Base-by-base conservation (phyloP, 2,797 vertebrate genomes). In the Tolypeutes matacus region DNA sequence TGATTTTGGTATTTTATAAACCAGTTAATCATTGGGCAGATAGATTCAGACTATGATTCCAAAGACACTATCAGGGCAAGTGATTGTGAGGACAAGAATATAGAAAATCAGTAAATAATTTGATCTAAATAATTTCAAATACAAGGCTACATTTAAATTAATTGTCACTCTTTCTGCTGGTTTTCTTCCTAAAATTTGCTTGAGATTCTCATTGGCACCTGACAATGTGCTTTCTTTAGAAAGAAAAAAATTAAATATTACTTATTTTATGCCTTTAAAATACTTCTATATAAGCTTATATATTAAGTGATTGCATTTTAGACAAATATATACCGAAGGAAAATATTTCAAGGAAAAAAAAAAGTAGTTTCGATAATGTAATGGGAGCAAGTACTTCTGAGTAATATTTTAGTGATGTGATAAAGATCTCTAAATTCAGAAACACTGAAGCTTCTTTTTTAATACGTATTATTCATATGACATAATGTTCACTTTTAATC, bases 401-500 rank as follows among this genome's bases (percentile, higher is more conserved):
- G 20, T 92, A 88, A 88, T 78, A 96, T 94, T 21, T 87, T 69
- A 72, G 14, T 69, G 13, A 83, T 83, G 17, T 83, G 36, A 84
- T 84, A 92, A 86, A 93, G 9, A 87, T 87, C 29, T 85, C 27
- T 69, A 93, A 94, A 83, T 95, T 86, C 82, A 76, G 39, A 80
- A 76, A 83, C 65, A 76, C 34, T 88, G 46, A 94, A 89, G 83
- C 31, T 67, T 27, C 8, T 31, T 83, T 88, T 69, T 42, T 23
- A 87, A 76, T 51, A 58, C 39, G 82, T n/a, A n/a, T n/a, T 58
- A 67, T 94, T 94, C 39, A 27, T 83, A 86, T 93, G 94, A 87
- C 10, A 69, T 96, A 93, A 92, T 31, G 49, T 91, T 96, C 49
- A 62, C n/a, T 96, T 96, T 83, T 67, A 95, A 94, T 97, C 94